A percentile compares a stretch with the other conserved stretches of the same genome.
Evolutionary conservation across 2,797 vertebrate species (phyloP).

Genomic region (Masticophis lateralis): DNA sequence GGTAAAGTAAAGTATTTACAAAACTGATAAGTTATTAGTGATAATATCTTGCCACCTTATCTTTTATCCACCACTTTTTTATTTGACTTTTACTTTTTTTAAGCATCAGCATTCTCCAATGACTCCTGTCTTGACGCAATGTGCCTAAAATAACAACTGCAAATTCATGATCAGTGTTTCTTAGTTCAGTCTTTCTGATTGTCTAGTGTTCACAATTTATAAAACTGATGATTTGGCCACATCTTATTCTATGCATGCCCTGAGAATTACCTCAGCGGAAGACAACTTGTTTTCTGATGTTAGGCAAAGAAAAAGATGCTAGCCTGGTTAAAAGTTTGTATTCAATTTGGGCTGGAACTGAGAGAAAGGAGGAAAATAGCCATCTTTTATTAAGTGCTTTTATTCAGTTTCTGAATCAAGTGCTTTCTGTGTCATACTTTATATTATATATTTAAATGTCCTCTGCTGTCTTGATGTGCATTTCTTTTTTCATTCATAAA

Average conservation of each 20-base stretch:
- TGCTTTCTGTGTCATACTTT: not conserved
- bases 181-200: not conserved
- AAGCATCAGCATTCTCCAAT: not conserved
- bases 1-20: not conserved
- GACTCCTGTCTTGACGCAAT: not conserved
- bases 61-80: not conserved
- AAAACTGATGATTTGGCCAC: not conserved
- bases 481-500: not conserved
- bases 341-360: not conserved
- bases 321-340: not conserved
- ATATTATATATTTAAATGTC: not conserved
- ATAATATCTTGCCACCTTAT: not conserved
- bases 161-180: not conserved
- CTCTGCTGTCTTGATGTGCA: not conserved
- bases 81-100: not conserved
- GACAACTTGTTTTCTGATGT: not conserved
- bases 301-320: not conserved
- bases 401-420: not conserved
- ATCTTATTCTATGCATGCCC: not conserved
- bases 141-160: not conserved
- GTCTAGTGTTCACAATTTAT: not conserved
- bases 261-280: not conserved
- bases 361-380: not conserved
- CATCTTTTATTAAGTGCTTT: not conserved
- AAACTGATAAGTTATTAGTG: not conserved